Conservation (phyloP, 2,113 vertebrate genomes). For the Sinocyclocheilus grahami region DNA sequence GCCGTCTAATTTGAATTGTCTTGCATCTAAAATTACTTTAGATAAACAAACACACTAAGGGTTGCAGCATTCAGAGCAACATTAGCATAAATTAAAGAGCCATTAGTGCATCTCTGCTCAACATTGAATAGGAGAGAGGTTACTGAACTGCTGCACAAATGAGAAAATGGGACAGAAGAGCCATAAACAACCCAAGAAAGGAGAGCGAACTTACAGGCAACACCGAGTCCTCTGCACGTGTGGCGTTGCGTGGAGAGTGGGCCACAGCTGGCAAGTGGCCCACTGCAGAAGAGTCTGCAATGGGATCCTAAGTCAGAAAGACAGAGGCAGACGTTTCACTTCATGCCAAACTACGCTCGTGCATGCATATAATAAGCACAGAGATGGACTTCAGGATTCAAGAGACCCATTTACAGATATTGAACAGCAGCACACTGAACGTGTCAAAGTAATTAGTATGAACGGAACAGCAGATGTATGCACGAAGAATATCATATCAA, state of each 20-base stretch:
- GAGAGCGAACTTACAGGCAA: constrained; percentile 69
- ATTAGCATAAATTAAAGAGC: constrained; percentile 55
- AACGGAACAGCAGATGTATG: not conserved
- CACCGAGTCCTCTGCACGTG: constrained; percentile 73
- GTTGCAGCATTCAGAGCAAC: constrained; percentile 46
- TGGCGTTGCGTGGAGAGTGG: constrained; percentile 70
- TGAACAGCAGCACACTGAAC: not conserved
- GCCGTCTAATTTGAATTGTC: constrained; percentile 41
- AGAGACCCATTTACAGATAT: constrained; percentile 25
- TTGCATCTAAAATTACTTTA: constrained; percentile 50
- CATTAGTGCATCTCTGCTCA: constrained; percentile 47
- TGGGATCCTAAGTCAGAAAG: constrained; percentile 66
- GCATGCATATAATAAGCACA: not conserved
- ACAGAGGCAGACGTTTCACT: constrained; percentile 23
- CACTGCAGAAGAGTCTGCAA: constrained; percentile 58
- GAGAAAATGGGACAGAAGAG: constrained; percentile 17
- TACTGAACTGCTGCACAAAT: constrained; percentile 21
- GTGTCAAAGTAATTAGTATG: not conserved
- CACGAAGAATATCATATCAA: not conserved
- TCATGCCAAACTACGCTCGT: not conserved
- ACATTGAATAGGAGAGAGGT: constrained; percentile 26
- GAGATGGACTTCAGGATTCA: constrained; percentile 4
- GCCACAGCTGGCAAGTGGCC: constrained; percentile 67
- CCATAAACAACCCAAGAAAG: constrained; percentile 14
- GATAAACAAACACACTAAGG: constrained; percentile 53